Percentiles rank a stretch among this genome's conserved stretches.
phyloP scores from a whole-genome alignment of 2,888 invertebrate species.

The Tholera decimalis region DNA sequence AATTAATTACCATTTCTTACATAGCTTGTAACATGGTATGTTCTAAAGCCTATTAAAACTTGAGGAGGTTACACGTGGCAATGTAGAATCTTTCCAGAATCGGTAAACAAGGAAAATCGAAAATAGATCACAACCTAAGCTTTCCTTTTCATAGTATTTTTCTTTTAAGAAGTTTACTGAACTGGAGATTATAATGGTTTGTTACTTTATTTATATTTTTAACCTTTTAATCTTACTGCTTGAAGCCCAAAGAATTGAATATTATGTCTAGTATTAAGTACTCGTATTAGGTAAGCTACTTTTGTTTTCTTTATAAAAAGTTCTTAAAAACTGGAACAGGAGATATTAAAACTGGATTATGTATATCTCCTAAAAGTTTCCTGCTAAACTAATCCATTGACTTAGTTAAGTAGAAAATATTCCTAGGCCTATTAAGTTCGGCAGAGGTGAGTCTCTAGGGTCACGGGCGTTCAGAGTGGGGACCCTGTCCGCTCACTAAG shows the following conservation, averaged over 20 bases:
- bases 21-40: background rate
- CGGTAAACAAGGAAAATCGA: background rate
- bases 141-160: background rate
- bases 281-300: too few species aligned
- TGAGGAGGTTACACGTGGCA: background rate
- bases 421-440: background rate
- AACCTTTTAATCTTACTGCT: too few species aligned
- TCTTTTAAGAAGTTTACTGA: background rate
- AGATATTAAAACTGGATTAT: background rate
- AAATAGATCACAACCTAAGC: background rate
- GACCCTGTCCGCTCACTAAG: too few species aligned
- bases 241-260: too few species aligned
- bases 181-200: background rate
- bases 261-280: too few species aligned
- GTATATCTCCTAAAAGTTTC: background rate
- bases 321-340: background rate
- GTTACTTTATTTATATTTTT: too few species aligned
- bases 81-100: background rate
- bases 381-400: background rate
- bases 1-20: background rate
- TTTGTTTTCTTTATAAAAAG: too few species aligned
- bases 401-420: constrained; percentile 4
- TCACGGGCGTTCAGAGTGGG: too few species aligned
- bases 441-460: too few species aligned
- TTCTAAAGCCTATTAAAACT: background rate